A percentile compares a stretch with the other conserved stretches of the same genome.
phyloP scores from a whole-genome alignment of 2,888 invertebrate species.

The Nemotelus nigrinus region DNA sequence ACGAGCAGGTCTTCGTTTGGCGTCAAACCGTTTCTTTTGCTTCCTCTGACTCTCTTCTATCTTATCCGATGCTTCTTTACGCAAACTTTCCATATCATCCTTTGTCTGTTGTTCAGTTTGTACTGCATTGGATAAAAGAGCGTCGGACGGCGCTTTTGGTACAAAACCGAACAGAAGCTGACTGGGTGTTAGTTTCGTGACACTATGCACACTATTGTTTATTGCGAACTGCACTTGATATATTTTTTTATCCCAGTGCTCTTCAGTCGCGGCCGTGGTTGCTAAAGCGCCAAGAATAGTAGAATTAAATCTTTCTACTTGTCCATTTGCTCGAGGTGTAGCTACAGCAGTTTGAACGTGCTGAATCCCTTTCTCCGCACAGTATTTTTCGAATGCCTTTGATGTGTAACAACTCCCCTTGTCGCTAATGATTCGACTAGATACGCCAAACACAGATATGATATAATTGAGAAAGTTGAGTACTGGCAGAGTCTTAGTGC shows the following conservation, averaged over 20 bases:
- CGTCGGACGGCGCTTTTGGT: neutral
- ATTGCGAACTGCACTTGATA: neutral
- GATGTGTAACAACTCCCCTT: neutral
- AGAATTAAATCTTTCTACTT: slow-evolving; percentile 40
- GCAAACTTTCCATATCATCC: neutral
- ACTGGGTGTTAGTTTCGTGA: neutral
- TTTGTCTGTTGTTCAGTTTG: neutral
- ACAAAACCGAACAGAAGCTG: neutral
- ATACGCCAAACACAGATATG: slow-evolving; percentile 3
- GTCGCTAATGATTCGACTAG: neutral
- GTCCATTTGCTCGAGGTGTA: slow-evolving; percentile 37
- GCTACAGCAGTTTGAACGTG: slow-evolving; percentile 14
- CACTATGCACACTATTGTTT: neutral
- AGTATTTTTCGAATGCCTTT: neutral
- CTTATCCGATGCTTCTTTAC: neutral
- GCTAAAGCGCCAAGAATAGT: neutral
- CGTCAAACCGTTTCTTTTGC: neutral
- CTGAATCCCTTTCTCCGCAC: slow-evolving; percentile 2
- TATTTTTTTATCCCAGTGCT: neutral
- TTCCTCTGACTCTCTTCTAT: neutral
- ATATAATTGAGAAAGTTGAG: neutral
- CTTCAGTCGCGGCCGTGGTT: neutral
- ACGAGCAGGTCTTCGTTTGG: neutral
- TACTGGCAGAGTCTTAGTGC: slow-evolving; percentile 13
- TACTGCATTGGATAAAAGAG: neutral